phyloP scores from a whole-genome alignment of 37 sponge, comb jelly and placozoan species.

The Diacarnus erythraeanus region DNA sequence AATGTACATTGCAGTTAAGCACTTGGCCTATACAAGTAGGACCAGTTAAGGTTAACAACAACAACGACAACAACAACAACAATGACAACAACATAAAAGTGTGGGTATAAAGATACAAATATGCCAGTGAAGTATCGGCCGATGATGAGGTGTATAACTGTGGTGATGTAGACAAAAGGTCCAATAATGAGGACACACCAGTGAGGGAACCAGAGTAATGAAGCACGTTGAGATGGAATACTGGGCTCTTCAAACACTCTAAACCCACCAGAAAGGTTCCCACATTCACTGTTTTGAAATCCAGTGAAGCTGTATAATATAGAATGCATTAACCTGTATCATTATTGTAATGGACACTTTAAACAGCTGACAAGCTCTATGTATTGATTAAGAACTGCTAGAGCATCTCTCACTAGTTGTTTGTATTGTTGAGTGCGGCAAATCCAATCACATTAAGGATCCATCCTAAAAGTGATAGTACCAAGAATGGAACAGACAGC shows the following conservation, averaged over 20 bases:
- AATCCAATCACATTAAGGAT: slow-evolving; percentile 25
- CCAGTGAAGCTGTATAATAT: neutral
- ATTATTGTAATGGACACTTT: neutral
- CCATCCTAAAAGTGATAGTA: slow-evolving; percentile 25
- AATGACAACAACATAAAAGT: neutral
- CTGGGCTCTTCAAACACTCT: too few species aligned
- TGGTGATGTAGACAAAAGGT: slow-evolving; percentile 16
- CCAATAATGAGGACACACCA: slow-evolving; percentile 29
- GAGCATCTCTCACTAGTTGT: slow-evolving; percentile 24
- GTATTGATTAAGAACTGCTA: neutral
- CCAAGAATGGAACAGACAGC: slow-evolving; percentile 29
- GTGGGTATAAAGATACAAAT: slow-evolving; percentile 11
- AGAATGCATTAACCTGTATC: too few species aligned
- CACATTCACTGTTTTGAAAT: too few species aligned
- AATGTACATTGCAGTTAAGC: slow-evolving; percentile 15
- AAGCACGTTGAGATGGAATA: slow-evolving; percentile 22
- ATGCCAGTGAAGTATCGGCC: slow-evolving; percentile 21
- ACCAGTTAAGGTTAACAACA: neutral
- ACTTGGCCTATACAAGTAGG: neutral
- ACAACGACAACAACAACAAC: too few species aligned
- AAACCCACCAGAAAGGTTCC: too few species aligned
- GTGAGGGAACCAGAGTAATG: slow-evolving; percentile 22
- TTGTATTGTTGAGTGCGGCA: slow-evolving; percentile 23
- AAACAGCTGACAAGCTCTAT: neutral
- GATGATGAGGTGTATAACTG: slow-evolving; percentile 27